Conservation (phyloP, 2,888 invertebrate genomes). For the Agrochola macilenta region DNA sequence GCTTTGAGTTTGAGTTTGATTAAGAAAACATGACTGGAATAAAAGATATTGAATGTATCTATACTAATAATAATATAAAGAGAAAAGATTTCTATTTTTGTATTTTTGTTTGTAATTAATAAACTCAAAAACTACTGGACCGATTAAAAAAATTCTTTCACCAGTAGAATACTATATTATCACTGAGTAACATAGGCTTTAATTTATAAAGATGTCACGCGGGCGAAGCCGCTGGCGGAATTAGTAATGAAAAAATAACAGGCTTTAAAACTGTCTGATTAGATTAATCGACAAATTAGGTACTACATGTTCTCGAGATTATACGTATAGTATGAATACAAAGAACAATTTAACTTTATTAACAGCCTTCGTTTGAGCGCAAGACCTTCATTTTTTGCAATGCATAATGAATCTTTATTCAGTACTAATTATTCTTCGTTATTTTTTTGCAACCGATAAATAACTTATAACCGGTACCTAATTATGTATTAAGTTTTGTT, state of each 20-base stretch:
- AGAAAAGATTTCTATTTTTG: too few species aligned
- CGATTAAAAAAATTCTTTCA: too few species aligned
- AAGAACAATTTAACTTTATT: neutral
- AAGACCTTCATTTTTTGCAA: constrained; percentile 17
- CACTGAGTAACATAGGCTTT: too few species aligned
- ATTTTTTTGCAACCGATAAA: neutral
- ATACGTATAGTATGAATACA: neutral
- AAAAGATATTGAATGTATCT: too few species aligned
- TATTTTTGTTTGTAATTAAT: too few species aligned
- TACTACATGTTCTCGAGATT: neutral
- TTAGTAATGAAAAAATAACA: neutral
- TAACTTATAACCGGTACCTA: neutral
- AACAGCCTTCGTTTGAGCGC: neutral
- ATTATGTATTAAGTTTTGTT: neutral
- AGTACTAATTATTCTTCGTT: neutral
- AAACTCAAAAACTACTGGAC: too few species aligned
- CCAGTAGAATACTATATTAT: too few species aligned
- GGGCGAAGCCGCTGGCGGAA: too few species aligned
- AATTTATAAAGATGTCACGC: too few species aligned
- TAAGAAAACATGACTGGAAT: too few species aligned
- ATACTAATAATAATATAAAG: too few species aligned
- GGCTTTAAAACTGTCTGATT: neutral
- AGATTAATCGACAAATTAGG: neutral
- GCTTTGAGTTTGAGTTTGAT: too few species aligned
- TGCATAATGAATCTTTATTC: neutral